A percentile compares a stretch with the other conserved stretches of the same genome.
phyloP scores from a whole-genome alignment of 2,797 vertebrate genomes.

The Urosaurus nigricauda region DNA sequence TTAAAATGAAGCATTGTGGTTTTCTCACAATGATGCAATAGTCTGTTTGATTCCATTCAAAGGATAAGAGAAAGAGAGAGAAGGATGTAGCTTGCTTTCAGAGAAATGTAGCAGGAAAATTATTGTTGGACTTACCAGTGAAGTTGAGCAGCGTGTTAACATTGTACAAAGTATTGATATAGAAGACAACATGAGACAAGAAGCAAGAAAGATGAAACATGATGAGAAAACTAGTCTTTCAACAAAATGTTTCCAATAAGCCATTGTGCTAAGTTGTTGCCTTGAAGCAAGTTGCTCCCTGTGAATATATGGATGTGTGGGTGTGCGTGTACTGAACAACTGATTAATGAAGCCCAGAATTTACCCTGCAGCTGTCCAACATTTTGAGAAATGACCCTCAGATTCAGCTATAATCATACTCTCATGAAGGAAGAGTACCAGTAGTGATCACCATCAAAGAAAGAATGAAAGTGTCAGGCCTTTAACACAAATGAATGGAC shows the following conservation, averaged over 20 bases:
- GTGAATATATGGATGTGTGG: background rate
- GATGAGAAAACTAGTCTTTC: background rate
- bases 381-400: conserved; percentile 23
- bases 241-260: conserved; percentile 22
- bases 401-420: conserved; percentile 9
- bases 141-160: background rate
- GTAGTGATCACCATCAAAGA: conserved; percentile 18
- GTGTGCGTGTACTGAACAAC: conserved; percentile 33
- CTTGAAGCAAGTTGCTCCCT: background rate
- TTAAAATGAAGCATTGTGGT: background rate
- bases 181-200: background rate
- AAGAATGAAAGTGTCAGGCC: background rate
- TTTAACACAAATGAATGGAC: background rate
- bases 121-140: background rate
- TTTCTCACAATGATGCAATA: background rate
- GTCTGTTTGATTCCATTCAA: background rate
- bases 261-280: background rate
- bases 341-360: conserved; percentile 20
- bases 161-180: background rate
- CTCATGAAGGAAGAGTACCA: background rate
- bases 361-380: background rate
- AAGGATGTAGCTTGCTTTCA: background rate
- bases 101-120: rapidly evolving
- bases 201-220: background rate
- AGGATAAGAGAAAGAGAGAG: conserved; percentile 7